phyloP scores from a whole-genome alignment of 2,113 vertebrate species.

The Crotophaga sulcirostris region DNA sequence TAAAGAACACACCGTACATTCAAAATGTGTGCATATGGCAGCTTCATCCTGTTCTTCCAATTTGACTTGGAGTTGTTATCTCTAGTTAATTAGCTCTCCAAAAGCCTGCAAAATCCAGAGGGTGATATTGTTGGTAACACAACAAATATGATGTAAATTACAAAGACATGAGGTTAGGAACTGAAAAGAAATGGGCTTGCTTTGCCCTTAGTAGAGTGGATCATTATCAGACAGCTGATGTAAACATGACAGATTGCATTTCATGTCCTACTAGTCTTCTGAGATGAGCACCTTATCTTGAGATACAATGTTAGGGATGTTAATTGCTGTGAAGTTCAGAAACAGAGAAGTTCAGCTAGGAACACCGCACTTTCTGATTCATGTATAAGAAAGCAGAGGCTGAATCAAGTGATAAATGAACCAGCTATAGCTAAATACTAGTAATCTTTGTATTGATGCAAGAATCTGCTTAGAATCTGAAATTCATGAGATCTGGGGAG shows the following conservation, averaged over 20 bases:
- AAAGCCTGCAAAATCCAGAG: background rate
- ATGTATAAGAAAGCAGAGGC: background rate
- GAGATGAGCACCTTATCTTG: conserved; percentile 5
- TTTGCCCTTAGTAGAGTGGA: background rate
- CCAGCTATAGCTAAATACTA: background rate
- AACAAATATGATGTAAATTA: background rate
- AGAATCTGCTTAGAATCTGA: background rate
- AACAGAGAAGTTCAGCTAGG: background rate
- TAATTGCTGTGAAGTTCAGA: conserved; percentile 41
- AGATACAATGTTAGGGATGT: conserved; percentile 10
- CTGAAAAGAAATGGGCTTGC: background rate
- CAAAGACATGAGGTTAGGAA: background rate
- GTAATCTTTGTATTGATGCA: background rate
- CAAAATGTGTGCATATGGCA: background rate
- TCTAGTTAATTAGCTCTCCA: background rate
- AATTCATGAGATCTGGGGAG: background rate
- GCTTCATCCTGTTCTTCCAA: background rate
- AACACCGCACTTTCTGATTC: background rate
- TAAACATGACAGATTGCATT: conserved; percentile 13
- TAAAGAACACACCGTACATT: background rate
- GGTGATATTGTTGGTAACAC: background rate
- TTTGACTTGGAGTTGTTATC: background rate
- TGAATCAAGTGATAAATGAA: background rate
- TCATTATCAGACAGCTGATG: background rate
- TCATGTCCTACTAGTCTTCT: background rate